Evolutionary conservation across 2,797 vertebrate species (phyloP).

Genomic region (Phataginus tetradactyla): DNA sequence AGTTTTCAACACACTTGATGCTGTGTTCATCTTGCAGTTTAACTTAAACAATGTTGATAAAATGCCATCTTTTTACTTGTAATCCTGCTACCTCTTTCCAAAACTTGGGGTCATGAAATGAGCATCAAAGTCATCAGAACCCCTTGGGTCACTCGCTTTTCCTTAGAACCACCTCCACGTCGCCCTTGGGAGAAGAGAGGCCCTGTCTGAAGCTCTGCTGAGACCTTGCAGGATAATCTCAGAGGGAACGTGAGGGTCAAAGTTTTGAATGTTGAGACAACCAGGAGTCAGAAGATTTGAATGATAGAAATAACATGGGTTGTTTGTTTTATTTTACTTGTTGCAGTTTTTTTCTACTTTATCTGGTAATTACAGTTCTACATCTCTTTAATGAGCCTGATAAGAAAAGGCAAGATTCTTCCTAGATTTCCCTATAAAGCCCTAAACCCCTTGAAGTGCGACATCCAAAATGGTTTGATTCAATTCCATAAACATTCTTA

Average conservation of each 20-base stretch:
- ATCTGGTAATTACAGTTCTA: background rate
- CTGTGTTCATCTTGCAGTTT: background rate
- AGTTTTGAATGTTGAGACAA: background rate
- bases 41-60: background rate
- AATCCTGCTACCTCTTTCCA: background rate
- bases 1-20: background rate
- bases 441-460: background rate
- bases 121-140: background rate
- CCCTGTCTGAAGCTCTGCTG: background rate
- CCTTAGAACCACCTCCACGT: conserved; percentile 57
- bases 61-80: background rate
- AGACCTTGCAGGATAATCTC: background rate
- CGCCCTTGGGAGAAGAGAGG: conserved; percentile 5
- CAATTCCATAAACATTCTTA: background rate
- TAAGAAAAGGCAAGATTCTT: background rate
- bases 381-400: background rate
- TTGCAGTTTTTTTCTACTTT: background rate
- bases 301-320: fast-evolving
- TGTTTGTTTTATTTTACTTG: background rate
- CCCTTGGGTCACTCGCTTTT: conserved; percentile 15
- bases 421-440: background rate
- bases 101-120: conserved; percentile 32
- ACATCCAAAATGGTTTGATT: background rate
- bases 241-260: background rate
- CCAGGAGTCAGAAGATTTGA: background rate